Base-by-base conservation (phyloP, 2,888 invertebrate genomes). In the Eutolmus rufibarbis region DNA sequence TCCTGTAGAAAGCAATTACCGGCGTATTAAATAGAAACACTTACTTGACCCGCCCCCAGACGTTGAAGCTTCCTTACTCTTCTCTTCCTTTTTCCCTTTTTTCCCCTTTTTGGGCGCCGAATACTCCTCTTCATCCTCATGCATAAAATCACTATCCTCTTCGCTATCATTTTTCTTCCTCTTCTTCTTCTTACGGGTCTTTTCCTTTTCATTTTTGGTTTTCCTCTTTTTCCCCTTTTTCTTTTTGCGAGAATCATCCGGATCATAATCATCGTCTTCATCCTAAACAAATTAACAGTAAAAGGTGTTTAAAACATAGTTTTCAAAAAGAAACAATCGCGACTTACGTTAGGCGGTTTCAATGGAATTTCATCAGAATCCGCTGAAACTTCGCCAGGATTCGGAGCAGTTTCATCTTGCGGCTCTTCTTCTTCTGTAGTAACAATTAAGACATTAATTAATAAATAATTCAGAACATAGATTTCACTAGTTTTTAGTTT, bases 221-320 rank as follows among this genome's bases (percentile, higher is more conserved):
- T 98, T 98, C 91, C 98, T 95, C 92, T 98, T 98, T 92, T 98
- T 98, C 34, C 97, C 98, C 91, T 98, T 98, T 91, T 98, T 98
- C 93, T 97, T 97, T 92, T 97, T 97, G 90, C 96, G 95, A 84
- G 94, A 94, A 93, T 96, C 97, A 91, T 97, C 97, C 86, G 96
- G 96, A 89, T 97, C 97, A 90, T 96, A 97, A 92, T 97, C 97
- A 90, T 97, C 97, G 92, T 97, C 97, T 94, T 95, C 91, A 81
- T 92, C 91, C 89, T 90, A 87, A 89, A 79, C 4, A 66, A 28
- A 85, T 37, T 19, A 79, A 40, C 46, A 57, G 16, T 40, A 28
- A 12, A 40, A 40, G 40, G 3, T 40, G 3, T 40, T 78, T 14
- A 23, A 19, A 78, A 40, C n/a, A 16, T 46, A 4, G 0, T 16